Percentiles rank a stretch among this genome's conserved stretches.
phyloP scores from a whole-genome alignment of 2,113 vertebrate species.

The Ancistrus triradiatus region DNA sequence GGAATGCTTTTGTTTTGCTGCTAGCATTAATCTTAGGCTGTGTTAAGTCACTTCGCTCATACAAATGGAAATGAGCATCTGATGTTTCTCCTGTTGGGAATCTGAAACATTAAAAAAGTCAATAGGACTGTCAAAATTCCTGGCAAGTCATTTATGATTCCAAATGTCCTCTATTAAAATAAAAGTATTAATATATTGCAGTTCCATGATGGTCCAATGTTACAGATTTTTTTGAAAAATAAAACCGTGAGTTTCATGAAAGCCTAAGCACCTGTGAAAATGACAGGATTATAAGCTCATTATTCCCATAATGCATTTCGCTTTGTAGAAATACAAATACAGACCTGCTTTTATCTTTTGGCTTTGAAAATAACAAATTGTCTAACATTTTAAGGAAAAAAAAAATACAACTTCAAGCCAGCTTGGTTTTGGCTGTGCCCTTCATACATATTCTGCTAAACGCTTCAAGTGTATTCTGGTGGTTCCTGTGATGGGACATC shows the following conservation, averaged over 20 bases:
- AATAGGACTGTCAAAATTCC: slow-evolving; percentile 68
- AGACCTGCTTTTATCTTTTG: too few relatives aligned
- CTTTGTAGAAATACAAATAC: too few relatives aligned
- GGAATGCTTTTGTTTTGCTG: slow-evolving; percentile 70
- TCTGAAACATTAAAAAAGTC: slow-evolving; percentile 67
- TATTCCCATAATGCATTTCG: background rate
- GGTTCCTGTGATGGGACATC: background rate
- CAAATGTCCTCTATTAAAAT: background rate
- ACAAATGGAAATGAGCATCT: slow-evolving; percentile 64
- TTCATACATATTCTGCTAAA: too few relatives aligned
- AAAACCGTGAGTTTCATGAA: too few relatives aligned
- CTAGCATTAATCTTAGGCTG: slow-evolving; percentile 62
- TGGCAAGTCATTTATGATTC: slow-evolving; percentile 41
- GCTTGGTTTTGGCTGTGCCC: too few relatives aligned
- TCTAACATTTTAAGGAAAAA: too few relatives aligned
- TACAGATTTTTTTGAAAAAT: too few relatives aligned
- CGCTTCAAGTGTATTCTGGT: background rate
- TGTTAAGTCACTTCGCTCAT: too few relatives aligned
- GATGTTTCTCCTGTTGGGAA: slow-evolving; percentile 60
- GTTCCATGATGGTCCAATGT: too few relatives aligned
- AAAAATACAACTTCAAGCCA: too few relatives aligned
- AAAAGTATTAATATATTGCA: background rate
- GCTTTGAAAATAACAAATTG: too few relatives aligned
- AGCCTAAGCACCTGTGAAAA: background rate
- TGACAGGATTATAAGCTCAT: background rate